Evolutionary conservation across 2,888 invertebrate species (phyloP).

Genomic region (Hyalella azteca): DNA sequence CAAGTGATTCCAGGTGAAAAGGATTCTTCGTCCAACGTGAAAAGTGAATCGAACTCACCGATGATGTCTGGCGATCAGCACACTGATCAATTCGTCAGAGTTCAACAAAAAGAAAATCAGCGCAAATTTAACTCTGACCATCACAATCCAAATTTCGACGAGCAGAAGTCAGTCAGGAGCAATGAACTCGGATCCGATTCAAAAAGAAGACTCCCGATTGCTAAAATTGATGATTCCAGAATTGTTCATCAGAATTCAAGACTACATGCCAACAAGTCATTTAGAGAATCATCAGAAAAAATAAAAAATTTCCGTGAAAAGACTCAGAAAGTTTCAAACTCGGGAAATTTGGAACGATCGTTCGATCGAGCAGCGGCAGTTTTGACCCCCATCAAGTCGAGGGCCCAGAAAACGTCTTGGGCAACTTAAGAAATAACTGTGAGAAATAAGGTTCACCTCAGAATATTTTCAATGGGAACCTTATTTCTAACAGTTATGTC

Average conservation of each 20-base stretch:
- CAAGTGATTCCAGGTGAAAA: too few relatives aligned
- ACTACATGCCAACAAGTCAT: not conserved
- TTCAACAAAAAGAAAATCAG: too few relatives aligned
- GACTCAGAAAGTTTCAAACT: not conserved
- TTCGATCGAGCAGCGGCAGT: not conserved
- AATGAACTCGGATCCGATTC: not conserved
- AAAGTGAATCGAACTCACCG: too few relatives aligned
- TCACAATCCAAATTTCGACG: too few relatives aligned
- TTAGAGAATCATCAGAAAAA: not conserved
- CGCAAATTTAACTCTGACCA: too few relatives aligned
- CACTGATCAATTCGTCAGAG: too few relatives aligned
- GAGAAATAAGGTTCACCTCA: too few relatives aligned
- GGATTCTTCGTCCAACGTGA: too few relatives aligned
- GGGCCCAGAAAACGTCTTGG: conserved; percentile 2
- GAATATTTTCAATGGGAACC: too few relatives aligned
- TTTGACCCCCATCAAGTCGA: not conserved
- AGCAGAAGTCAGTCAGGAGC: not conserved
- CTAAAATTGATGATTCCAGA: not conserved
- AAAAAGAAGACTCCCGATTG: not conserved
- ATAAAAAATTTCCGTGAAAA: not conserved
- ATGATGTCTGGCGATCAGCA: too few relatives aligned
- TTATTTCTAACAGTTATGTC: too few relatives aligned
- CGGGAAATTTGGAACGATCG: not conserved
- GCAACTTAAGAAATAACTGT: not conserved
- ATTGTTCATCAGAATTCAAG: not conserved